Conservation (phyloP, 2,797 vertebrate species). For the Coreius guichenoti region DNA sequence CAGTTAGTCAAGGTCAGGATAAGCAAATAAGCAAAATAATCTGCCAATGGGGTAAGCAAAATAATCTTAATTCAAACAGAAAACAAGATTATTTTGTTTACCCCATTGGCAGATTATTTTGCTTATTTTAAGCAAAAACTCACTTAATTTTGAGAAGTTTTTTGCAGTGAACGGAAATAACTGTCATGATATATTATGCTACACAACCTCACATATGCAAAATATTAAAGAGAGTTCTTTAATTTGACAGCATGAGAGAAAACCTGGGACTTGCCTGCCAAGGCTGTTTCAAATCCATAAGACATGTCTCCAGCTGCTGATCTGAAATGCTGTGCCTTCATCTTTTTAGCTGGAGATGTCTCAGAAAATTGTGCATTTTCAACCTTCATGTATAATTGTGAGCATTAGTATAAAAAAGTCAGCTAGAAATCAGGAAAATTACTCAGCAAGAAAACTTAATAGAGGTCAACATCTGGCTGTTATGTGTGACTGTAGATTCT, state of each 20-base stretch:
- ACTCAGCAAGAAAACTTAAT: neutral
- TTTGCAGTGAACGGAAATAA: no score
- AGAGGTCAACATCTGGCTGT: neutral
- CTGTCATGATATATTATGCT: neutral
- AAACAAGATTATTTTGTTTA: no score
- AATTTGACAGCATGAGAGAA: neutral
- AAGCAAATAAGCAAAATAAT: no score
- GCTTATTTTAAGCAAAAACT: no score
- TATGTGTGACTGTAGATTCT: neutral
- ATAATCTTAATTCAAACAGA: no score
- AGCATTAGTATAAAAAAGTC: neutral
- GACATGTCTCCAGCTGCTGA: conserved; percentile 46
- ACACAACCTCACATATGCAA: neutral
- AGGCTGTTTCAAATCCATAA: conserved; percentile 61
- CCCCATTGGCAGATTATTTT: no score
- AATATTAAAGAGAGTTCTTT: neutral
- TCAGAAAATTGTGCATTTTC: conserved; percentile 58
- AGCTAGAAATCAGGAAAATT: neutral
- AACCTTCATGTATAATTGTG: conserved; percentile 61
- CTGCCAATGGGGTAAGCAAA: no score
- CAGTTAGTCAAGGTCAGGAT: no score
- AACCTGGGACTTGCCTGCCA: conserved; percentile 64
- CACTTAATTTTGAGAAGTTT: no score
- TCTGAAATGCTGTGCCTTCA: conserved; percentile 48
- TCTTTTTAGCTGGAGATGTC: conserved; percentile 69